Conservation (phyloP, 2,113 vertebrate species). For the Myotis brandtii region DNA sequence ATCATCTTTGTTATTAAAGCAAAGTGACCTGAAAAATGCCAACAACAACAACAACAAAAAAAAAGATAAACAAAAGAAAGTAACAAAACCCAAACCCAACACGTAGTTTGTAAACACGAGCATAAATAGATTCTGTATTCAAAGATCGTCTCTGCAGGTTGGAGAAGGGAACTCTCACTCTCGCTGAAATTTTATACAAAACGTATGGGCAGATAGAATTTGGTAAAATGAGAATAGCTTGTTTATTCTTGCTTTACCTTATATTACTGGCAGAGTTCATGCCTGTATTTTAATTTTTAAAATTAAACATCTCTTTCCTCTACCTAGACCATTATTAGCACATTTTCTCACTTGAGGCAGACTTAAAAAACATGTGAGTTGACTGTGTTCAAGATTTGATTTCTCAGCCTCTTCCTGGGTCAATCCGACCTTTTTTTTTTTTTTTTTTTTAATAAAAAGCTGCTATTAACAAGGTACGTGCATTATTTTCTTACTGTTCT, state of each 20-base stretch:
- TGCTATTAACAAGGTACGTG: neutral
- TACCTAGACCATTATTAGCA: conserved; percentile 39
- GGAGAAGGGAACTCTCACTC: conserved; percentile 80
- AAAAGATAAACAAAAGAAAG: conserved; percentile 12
- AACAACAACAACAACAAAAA: conserved; percentile 35
- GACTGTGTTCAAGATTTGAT: conserved; percentile 68
- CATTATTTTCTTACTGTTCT: conserved; percentile 47
- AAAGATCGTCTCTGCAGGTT: conserved; percentile 83
- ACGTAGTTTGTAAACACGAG: conserved; percentile 89
- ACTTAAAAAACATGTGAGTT: conserved; percentile 63
- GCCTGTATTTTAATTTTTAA: conserved; percentile 60
- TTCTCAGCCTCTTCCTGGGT: conserved; percentile 76
- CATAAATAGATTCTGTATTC: conserved; percentile 84
- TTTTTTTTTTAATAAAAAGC: neutral
- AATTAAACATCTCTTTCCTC: conserved; percentile 74
- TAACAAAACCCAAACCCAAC: conserved; percentile 75
- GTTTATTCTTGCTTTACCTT: conserved; percentile 77
- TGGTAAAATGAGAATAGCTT: conserved; percentile 73
- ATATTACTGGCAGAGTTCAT: conserved; percentile 52
- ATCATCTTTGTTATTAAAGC: conserved; percentile 87
- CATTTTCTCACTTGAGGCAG: conserved; percentile 66
- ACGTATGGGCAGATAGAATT: conserved; percentile 72
- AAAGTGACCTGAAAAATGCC: conserved; percentile 86
- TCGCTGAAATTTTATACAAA: conserved; percentile 73
- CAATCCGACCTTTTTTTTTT: conserved; percentile 58